These are phyloP conservation scores for Bubo scandiacus DNA, from an alignment of 2,113 vertebrate genomes.

Conservation along the genomic window DNA sequence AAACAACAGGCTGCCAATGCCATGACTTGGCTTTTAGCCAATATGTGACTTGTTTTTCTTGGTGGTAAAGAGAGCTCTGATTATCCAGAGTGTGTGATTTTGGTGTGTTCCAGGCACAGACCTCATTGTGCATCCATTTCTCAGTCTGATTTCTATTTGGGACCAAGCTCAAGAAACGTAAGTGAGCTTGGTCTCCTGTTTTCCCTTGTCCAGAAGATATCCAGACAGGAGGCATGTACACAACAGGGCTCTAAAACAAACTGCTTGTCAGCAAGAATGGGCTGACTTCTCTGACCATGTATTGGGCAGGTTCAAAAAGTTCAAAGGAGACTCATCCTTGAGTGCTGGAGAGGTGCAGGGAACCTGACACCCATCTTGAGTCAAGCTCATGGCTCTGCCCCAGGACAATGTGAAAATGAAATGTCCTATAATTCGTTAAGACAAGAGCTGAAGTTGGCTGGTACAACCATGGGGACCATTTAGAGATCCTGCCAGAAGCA, in stretches of 20 bases:
- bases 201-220: background rate
- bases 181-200: background rate
- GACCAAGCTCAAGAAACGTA: background rate
- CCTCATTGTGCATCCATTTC: rapidly evolving
- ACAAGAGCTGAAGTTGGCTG: background rate
- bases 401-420: background rate
- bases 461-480: background rate
- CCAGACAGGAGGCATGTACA: background rate
- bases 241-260: background rate
- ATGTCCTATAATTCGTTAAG: background rate
- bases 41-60: background rate
- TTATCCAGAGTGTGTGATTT: background rate
- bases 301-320: background rate
- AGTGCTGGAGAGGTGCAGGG: background rate
- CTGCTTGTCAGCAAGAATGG: background rate
- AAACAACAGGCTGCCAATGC: background rate
- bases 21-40: background rate
- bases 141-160: background rate
- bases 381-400: background rate
- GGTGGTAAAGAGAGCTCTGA: background rate
- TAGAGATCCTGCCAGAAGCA: background rate
- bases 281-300: background rate
- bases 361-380: background rate
- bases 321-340: background rate
- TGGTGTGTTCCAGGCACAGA: background rate